Base-by-base conservation (phyloP, 2,113 vertebrate species). In the Scopus umbretta region DNA sequence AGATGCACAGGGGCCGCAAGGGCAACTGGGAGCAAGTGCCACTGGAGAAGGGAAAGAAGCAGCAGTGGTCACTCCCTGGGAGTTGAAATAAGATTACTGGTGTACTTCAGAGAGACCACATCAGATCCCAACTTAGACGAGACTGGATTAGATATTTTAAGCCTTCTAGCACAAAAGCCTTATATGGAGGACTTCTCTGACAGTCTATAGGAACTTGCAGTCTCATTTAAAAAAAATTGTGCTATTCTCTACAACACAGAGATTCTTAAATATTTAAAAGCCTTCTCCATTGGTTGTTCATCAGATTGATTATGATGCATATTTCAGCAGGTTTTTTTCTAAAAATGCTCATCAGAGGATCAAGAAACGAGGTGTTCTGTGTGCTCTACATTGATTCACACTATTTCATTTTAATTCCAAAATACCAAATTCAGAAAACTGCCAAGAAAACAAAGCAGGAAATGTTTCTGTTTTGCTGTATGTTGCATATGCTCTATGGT, bases 311-410 rank as follows among this genome's bases (percentile, higher is more conserved):
- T 90, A 97, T 79, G 95, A 96, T 94, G 95, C 94, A 95, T 96
- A 97, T 98, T 95, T 97, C 96, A 95, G 93, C 95, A 97, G 84
- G 85, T 93, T 65, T 93, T 92, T 93, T 92, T 78, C 86, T 87
- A 94, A 95, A 97, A 97, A 97, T 95, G 95, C 93, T 96, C 98
- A 96, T 97, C 96, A 96, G 95, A 97, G 95, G 96, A 88, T 96
- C 92, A 80, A 75, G 86, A 90, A 91, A 75, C 12, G 82, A 97
- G 95, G 93, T 90, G 84, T 94, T 91, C 96, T 96, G 86, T 61
- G 72, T 49, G 71, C 87, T 90, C 83, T 86, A 96, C 94, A 87
- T 91, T 92, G 95, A 95, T 96, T 92, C 96, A 95, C 84, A 94
- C 84, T 94, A 92, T 96, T 95, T 90, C 94, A 94, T 94, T 95